phyloP scores from a whole-genome alignment of 53 echinoderm and acorn worm species.

The Echinometra lucunter region DNA sequence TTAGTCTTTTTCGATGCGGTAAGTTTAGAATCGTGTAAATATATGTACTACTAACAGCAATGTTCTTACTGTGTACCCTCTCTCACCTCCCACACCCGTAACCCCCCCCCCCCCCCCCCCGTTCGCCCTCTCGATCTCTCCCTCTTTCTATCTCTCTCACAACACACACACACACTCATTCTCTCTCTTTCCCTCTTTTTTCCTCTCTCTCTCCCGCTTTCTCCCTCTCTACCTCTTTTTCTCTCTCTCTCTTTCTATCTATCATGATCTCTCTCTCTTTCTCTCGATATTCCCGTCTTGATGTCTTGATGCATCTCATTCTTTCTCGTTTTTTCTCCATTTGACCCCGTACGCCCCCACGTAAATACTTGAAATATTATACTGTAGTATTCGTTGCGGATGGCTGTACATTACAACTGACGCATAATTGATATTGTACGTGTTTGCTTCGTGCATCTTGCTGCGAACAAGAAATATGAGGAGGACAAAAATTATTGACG shows the following conservation, averaged over 20 bases:
- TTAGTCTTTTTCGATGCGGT: too few relatives aligned
- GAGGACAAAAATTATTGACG: background rate
- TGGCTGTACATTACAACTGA: background rate
- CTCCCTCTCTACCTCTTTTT: background rate
- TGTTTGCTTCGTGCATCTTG: background rate
- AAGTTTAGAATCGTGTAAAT: too few relatives aligned
- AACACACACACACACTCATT: background rate
- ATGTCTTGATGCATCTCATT: background rate
- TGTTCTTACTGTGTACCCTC: too few relatives aligned
- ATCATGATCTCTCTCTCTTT: background rate
- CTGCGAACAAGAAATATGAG: slow-evolving; percentile 12
- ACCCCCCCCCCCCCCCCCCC: background rate
- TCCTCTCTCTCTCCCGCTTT: background rate
- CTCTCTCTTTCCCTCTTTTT: background rate
- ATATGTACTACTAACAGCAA: too few relatives aligned
- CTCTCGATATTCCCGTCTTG: background rate
- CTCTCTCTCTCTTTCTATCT: too few relatives aligned
- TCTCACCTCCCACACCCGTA: background rate
- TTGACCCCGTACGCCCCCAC: background rate
- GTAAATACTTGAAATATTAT: background rate
- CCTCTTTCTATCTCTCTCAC: background rate
- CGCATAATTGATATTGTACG: background rate
- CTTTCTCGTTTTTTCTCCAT: too few relatives aligned
- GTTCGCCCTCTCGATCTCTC: background rate
- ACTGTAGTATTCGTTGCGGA: background rate